A percentile compares a stretch with the other conserved stretches of the same genome.
Evolutionary conservation across 2,888 invertebrate genomes (phyloP).

Genomic region (Sarcophaga subvicina): DNA sequence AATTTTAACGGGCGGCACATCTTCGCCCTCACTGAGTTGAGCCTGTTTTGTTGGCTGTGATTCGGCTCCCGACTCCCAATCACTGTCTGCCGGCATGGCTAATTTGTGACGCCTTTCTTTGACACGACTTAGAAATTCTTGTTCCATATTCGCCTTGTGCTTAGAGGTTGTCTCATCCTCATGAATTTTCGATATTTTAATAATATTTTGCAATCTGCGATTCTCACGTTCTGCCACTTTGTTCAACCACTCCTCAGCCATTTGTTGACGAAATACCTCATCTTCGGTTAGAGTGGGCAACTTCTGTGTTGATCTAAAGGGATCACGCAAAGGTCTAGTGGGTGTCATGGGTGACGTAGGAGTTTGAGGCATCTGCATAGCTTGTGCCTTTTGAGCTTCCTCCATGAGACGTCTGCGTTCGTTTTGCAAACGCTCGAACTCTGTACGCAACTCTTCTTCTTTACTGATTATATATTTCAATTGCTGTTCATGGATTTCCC

Average conservation of each 20-base stretch:
- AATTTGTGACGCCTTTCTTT: constrained; percentile 87
- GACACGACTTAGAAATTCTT: constrained; percentile 90
- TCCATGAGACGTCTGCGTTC: constrained; percentile 82
- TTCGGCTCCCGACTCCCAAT: constrained; percentile 85
- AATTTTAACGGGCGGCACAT: constrained; percentile 84
- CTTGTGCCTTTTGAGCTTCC: constrained; percentile 76
- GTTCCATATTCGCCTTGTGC: constrained; percentile 83
- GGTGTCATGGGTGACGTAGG: constrained; percentile 48
- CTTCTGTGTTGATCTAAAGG: constrained; percentile 76
- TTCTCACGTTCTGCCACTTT: constrained; percentile 91
- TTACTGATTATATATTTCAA: constrained; percentile 86
- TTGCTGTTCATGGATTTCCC: constrained; percentile 83
- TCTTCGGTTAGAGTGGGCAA: constrained; percentile 85
- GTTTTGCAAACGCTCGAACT: constrained; percentile 85
- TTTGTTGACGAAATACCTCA: constrained; percentile 89
- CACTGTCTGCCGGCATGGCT: constrained; percentile 86
- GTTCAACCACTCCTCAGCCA: constrained; percentile 92
- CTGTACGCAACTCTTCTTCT: constrained; percentile 86
- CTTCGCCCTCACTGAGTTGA: constrained; percentile 74
- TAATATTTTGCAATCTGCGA: constrained; percentile 89
- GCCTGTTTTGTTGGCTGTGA: constrained; percentile 75
- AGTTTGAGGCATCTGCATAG: constrained; percentile 58
- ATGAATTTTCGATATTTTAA: constrained; percentile 88
- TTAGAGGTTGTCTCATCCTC: constrained; percentile 69
- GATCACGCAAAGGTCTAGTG: constrained; percentile 73